Evolutionary conservation across 2,113 vertebrate species (phyloP).

Genomic region (Varanus komodoensis): DNA sequence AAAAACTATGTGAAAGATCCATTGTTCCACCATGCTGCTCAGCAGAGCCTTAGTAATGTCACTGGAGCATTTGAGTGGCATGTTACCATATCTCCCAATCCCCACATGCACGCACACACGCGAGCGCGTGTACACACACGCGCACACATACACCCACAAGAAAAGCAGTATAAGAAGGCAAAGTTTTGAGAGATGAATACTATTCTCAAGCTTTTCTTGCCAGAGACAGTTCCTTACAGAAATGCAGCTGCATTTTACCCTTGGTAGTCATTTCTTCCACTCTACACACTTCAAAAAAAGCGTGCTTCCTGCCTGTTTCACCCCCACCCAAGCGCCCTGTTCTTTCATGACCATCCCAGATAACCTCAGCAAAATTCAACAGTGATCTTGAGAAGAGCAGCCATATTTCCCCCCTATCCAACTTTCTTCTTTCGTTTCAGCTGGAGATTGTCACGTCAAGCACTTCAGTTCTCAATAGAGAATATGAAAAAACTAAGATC

Average conservation of each 20-base stretch:
- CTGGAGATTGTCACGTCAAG: slow-evolving; percentile 69
- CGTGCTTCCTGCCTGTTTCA: slow-evolving; percentile 49
- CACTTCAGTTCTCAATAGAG: slow-evolving; percentile 75
- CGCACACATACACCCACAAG: slow-evolving; percentile 25
- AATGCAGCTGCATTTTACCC: slow-evolving; percentile 18
- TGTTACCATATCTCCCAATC: slow-evolving; percentile 27
- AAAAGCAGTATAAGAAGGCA: slow-evolving; percentile 68
- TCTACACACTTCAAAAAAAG: slow-evolving; percentile 48
- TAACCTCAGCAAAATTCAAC: slow-evolving; percentile 68
- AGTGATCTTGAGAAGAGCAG: slow-evolving; percentile 73
- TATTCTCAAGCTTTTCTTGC: slow-evolving; percentile 52
- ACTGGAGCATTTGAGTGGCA: slow-evolving; percentile 38
- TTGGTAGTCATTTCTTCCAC: slow-evolving; percentile 40
- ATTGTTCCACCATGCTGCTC: not conserved
- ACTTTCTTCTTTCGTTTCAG: slow-evolving; percentile 80
- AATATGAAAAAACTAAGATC: slow-evolving; percentile 75
- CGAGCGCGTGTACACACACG: slow-evolving; percentile 14
- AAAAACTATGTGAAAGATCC: slow-evolving; percentile 47
- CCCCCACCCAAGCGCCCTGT: slow-evolving; percentile 59
- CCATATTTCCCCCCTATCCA: slow-evolving; percentile 62
- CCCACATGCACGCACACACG: not conserved
- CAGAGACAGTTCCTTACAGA: slow-evolving; percentile 26
- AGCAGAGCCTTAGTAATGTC: not conserved
- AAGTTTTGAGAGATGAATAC: slow-evolving; percentile 63
- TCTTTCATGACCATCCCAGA: slow-evolving; percentile 67